Evolutionary conservation across 2,797 vertebrate species (phyloP).

Genomic region (Urosaurus nigricauda): DNA sequence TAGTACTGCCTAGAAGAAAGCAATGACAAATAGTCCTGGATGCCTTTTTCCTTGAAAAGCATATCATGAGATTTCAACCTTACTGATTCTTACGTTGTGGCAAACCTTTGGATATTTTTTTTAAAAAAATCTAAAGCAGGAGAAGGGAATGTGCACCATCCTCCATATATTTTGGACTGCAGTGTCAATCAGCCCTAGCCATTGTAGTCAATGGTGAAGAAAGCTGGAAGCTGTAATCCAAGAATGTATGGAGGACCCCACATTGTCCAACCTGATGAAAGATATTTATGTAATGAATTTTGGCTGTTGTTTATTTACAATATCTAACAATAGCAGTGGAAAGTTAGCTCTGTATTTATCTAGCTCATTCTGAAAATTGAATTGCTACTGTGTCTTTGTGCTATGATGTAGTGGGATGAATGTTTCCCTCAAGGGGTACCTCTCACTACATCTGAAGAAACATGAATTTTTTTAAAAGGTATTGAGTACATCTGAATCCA

Average conservation of each 20-base stretch:
- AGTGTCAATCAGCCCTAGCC: no score
- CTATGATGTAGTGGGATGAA: background rate
- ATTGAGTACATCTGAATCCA: background rate
- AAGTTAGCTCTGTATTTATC: background rate
- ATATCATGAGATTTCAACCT: background rate
- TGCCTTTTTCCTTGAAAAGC: no score
- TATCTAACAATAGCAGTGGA: background rate
- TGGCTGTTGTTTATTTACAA: background rate
- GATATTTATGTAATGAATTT: background rate
- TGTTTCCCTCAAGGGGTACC: background rate
- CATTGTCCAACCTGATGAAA: background rate
- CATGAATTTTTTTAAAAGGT: background rate
- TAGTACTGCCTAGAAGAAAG: no score
- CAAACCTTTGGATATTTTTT: background rate
- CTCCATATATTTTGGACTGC: no score
- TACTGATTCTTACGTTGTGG: background rate
- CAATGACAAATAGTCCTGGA: no score
- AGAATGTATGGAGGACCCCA: no score
- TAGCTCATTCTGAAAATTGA: background rate
- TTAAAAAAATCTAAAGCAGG: no score
- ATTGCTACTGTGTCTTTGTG: background rate
- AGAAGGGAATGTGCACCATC: no score
- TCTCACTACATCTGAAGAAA: constrained; percentile 2
- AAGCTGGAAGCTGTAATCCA: no score
- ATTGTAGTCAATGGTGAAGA: no score